Evolutionary conservation across 2,797 vertebrate species (phyloP).

Genomic region (Phrynocephalus vlangalii): DNA sequence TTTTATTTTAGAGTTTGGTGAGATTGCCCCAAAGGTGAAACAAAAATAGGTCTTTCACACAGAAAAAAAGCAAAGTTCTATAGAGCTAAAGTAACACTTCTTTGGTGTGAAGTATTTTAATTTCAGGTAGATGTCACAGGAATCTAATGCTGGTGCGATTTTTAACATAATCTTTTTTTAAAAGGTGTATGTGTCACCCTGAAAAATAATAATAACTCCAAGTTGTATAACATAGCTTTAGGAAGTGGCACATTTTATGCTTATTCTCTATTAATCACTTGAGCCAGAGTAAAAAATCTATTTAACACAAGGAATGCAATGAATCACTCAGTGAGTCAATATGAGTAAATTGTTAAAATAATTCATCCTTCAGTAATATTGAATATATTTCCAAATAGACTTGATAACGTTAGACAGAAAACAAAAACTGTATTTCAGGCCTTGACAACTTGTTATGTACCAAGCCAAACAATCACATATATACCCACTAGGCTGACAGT

Average conservation of each 20-base stretch:
- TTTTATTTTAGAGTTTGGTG: not conserved
- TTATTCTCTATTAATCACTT: conserved; percentile 19
- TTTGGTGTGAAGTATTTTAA: not conserved
- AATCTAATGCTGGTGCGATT: not conserved
- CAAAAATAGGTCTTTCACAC: conserved; percentile 2
- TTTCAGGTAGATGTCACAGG: not conserved
- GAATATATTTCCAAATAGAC: conserved; percentile 11
- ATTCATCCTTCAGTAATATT: conserved; percentile 23
- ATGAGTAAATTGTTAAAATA: conserved; percentile 16
- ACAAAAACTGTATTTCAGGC: not conserved
- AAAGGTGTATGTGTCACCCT: not conserved
- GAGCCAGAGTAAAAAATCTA: conserved; percentile 8
- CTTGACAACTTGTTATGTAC: not conserved
- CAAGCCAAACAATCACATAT: not conserved
- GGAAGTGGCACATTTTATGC: conserved; percentile 4
- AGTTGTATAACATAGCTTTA: not conserved
- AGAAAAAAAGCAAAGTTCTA: conserved; percentile 1
- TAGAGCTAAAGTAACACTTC: not conserved
- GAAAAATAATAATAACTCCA: not conserved
- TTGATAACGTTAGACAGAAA: not conserved
- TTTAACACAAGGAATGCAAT: conserved; percentile 1
- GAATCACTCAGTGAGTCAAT: conserved; percentile 9
- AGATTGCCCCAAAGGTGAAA: not conserved
- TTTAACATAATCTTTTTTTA: not conserved
- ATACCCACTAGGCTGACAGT: not conserved